A percentile compares a stretch with the other conserved stretches of the same genome.
These are phyloP conservation scores for Malurus cyaneus DNA, from an alignment of 2,113 vertebrate genomes.

Conservation along the genomic window DNA sequence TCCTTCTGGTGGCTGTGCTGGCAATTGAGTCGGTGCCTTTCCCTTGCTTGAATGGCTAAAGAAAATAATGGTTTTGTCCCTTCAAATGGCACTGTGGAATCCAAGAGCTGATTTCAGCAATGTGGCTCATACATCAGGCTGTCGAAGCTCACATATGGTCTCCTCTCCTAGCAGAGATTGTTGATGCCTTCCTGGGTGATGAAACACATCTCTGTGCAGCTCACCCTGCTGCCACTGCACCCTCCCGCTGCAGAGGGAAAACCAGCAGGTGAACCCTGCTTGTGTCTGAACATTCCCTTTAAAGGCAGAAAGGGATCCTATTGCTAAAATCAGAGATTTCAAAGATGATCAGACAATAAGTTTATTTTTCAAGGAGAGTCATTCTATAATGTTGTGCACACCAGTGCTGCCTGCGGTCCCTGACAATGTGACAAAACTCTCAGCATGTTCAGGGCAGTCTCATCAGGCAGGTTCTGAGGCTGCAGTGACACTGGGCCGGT, in stretches of 20 bases:
- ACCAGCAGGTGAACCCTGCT: background rate
- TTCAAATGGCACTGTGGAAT: constrained; percentile 38
- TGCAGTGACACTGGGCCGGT: background rate
- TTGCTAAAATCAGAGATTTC: background rate
- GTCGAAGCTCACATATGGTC: background rate
- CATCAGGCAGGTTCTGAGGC: background rate
- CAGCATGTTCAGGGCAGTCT: background rate
- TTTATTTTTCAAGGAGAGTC: background rate
- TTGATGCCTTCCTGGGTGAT: constrained; percentile 15
- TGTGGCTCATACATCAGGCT: background rate
- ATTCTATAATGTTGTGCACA: background rate
- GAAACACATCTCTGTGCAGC: background rate
- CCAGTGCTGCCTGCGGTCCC: background rate
- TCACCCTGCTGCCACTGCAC: background rate
- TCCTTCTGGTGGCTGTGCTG: constrained; percentile 27
- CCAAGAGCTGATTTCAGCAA: constrained; percentile 32
- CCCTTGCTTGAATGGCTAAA: constrained; percentile 32
- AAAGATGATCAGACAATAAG: background rate
- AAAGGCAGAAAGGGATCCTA: background rate
- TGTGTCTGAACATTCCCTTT: background rate
- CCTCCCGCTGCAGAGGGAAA: background rate
- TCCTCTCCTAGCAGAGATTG: background rate
- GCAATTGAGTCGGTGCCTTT: background rate
- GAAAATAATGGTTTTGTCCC: constrained; percentile 45
- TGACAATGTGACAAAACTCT: accelerated